Conservation (phyloP, 2,113 vertebrate species). For the Chloropsis hardwickii region DNA sequence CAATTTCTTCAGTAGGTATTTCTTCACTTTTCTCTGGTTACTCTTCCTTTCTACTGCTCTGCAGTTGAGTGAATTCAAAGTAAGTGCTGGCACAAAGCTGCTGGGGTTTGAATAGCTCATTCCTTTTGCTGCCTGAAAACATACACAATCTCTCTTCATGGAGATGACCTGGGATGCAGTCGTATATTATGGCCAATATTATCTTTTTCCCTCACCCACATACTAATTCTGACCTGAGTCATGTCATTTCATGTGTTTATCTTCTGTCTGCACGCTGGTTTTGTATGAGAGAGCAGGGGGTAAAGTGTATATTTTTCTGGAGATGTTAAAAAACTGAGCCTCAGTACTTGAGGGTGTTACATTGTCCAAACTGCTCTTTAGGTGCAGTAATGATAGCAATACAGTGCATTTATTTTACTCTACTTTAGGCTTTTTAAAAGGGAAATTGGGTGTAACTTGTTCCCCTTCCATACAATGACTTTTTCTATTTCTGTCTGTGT, state of each 20-base stretch:
- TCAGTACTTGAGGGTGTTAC: background rate
- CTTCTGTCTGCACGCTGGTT: background rate
- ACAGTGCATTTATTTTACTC: background rate
- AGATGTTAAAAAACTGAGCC: background rate
- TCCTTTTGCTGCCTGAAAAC: background rate
- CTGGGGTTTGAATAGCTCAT: background rate
- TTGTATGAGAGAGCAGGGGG: background rate
- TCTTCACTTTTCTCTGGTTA: background rate
- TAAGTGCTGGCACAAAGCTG: background rate
- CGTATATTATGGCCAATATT: background rate
- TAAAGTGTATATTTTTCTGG: background rate
- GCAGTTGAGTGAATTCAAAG: background rate
- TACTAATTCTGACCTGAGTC: background rate
- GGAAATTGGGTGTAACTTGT: background rate
- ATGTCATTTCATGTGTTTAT: accelerated
- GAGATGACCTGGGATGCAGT: background rate
- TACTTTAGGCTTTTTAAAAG: background rate
- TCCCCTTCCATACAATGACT: background rate
- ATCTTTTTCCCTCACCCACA: accelerated
- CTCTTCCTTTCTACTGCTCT: background rate
- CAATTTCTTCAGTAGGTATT: background rate
- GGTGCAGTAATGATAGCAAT: background rate
- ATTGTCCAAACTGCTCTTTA: background rate
- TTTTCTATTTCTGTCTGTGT: background rate
- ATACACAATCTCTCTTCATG: background rate